Evolutionary conservation across 2,888 invertebrate genomes (phyloP), one percentile per base, ranked within the genome.

Genomic region (Gymnoscelis rufifasciata): DNA sequence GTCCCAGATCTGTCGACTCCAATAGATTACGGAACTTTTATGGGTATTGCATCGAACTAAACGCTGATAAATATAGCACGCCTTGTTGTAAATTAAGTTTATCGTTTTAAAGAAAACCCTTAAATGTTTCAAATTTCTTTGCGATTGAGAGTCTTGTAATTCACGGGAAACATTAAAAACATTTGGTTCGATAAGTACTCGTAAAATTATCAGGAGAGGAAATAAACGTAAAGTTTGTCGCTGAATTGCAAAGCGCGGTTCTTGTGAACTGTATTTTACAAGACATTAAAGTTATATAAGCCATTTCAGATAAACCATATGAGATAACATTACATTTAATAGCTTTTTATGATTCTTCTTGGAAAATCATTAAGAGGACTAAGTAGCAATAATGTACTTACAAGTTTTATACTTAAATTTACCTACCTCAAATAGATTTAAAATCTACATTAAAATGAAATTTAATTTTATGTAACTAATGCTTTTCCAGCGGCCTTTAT

Each of bases 21-120:
- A 60, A 79, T 81, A 78, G 71, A 82, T 83, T 83, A 83, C 83
- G 76, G 67, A 81, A 74, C 76, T 72, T 80, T 84, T 82, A 84
- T 81, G 71, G 67, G 63, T 66, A 72, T 73, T 66, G 71, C 70
- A 74, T 73, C 70, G 72, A 75, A 70, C 71, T 78, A 71, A 78
- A 72, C 70, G 52, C 60, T 70, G 72, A 19, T 78, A 84, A 79
- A 82, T 78, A 81, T 80, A 82, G 78, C 75, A 73, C 63, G 61
- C 54, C 51, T 54, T 63, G 76, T 69, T 80, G 75, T 84, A 83
- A 84, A 83, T 83, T 74, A 75, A 60, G 68, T 83, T 81, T 76
- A 82, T 73, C 76, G 78, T 74, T 70, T 68, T 66, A 66, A 54
- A 54, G 68, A 62, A 68, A 62, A 66, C 69, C 68, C 62, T 62